Base-by-base conservation (phyloP, 1,140 invertebrate species). In the Mycetomoellerius zeteki region DNA sequence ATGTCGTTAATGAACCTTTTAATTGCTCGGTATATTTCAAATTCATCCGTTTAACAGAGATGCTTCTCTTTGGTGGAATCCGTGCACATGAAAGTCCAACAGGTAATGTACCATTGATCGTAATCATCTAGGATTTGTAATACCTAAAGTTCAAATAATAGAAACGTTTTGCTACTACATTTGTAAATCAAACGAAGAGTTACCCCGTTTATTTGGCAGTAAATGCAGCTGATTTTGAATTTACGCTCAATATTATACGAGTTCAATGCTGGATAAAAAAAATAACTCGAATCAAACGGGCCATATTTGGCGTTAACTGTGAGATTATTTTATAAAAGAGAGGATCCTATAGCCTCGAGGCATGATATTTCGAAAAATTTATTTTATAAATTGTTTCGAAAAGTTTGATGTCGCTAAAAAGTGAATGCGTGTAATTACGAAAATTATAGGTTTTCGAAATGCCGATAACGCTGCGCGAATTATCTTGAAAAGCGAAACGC, bases 1-100 rank as follows among this genome's bases (percentile, higher is more conserved):
- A 71, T 71, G 47, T 56, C 65, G 50, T 71, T 56, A 50, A 81
- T 58, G 52, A 72, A 72, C 30, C 37, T 37, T 27, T 50, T 72
- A 81, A 81, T 81, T 71, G 65, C 65, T 43, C 16, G 27, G 33
- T 19, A 50, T 12, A 56, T 81, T 81, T 71, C 50, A 47, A 37
- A 33, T 67, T 52, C 27, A 37, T 21, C 12, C 24, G 24, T 50
- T 78, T 30, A 64, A 78, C 27, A n/a, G 19, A 1, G 1, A 65
- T 10, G 60, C 47, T 52, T 27, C 19, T 16, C 4, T 52, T 12
- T 10, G 7, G 14, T 19, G 6, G n/a, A 80, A 10, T 69, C 21
- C 21, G 16, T 33, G 4, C n/a, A 27, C 0, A 19, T 16, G 47
- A 27, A 43, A 14, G 16, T 43, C 5, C 12, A 7, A 14, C 10